Percentiles rank a stretch among this genome's conserved stretches.
Evolutionary conservation across 2,888 invertebrate genomes (phyloP).

Genomic region (Stegophylla sp.): DNA sequence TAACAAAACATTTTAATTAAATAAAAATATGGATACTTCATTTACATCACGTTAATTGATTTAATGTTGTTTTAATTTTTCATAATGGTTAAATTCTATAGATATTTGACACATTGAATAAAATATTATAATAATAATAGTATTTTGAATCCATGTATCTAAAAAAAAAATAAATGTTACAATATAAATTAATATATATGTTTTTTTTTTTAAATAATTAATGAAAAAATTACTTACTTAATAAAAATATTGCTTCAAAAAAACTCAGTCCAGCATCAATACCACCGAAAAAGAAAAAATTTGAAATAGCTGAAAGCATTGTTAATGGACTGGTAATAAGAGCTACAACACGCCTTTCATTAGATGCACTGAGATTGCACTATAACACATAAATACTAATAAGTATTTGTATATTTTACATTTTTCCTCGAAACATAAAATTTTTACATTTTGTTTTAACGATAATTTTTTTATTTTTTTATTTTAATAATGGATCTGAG

Average conservation of each 20-base stretch:
- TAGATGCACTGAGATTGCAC: constrained; percentile 63
- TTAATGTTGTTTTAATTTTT: constrained; percentile 61
- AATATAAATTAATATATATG: background rate
- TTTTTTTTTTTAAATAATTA: too few relatives aligned
- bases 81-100: constrained; percentile 66
- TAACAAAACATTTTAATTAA: background rate
- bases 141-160: constrained; percentile 64
- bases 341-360: constrained; percentile 73
- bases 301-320: constrained; percentile 81
- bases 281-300: constrained; percentile 86
- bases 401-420: too few relatives aligned
- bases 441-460: background rate
- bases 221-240: constrained; percentile 31
- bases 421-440: background rate
- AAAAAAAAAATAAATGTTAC: constrained; percentile 61
- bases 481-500: background rate
- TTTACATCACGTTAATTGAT: background rate
- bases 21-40: constrained; percentile 10
- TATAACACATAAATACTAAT: background rate
- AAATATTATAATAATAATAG: constrained; percentile 66
- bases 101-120: constrained; percentile 71
- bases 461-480: background rate
- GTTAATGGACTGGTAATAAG: constrained; percentile 76
- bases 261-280: constrained; percentile 70
- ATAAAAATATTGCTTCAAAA: constrained; percentile 56